phyloP scores from a whole-genome alignment of 2,113 vertebrate genomes.

The Oncorhynchus nerka region DNA sequence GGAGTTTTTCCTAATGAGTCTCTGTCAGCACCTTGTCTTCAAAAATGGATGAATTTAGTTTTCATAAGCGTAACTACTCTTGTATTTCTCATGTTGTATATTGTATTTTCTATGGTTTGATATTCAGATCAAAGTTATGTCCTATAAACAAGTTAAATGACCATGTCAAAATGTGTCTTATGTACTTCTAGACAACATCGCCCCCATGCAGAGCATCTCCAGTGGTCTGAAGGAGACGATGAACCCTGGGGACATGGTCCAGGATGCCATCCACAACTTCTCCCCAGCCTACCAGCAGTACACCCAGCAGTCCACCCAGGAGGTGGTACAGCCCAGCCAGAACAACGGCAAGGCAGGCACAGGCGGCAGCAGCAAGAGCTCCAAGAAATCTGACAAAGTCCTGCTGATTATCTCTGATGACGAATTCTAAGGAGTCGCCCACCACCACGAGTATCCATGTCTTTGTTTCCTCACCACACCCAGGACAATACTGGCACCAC shows the following conservation, averaged over 20 bases:
- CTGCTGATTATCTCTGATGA: slow-evolving; percentile 88
- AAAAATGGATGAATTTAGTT: not conserved
- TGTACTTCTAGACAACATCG: slow-evolving; percentile 71
- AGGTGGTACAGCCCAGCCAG: slow-evolving; percentile 70
- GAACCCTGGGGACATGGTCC: slow-evolving; percentile 90
- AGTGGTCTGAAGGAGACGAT: slow-evolving; percentile 92
- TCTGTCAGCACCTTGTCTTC: not conserved
- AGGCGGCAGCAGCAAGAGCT: slow-evolving; percentile 49
- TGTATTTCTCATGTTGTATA: no score
- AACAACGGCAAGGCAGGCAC: slow-evolving; percentile 62
- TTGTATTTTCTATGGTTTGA: not conserved
- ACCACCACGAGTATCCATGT: slow-evolving; percentile 15
- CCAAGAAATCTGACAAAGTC: slow-evolving; percentile 84
- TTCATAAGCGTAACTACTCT: no score
- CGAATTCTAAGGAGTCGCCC: slow-evolving; percentile 77
- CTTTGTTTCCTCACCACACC: not conserved
- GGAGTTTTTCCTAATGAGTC: not conserved
- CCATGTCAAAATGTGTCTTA: not conserved
- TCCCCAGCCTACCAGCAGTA: slow-evolving; percentile 88
- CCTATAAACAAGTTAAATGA: no score
- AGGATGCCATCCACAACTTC: slow-evolving; percentile 93
- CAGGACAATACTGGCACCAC: not conserved
- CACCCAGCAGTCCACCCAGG: slow-evolving; percentile 88
- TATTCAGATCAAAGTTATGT: not conserved
- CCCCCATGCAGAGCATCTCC: slow-evolving; percentile 94